A percentile compares a stretch with the other conserved stretches of the same genome.
phyloP scores from a whole-genome alignment of 2,888 invertebrate species.

The Cordylochernes scorpioides region DNA sequence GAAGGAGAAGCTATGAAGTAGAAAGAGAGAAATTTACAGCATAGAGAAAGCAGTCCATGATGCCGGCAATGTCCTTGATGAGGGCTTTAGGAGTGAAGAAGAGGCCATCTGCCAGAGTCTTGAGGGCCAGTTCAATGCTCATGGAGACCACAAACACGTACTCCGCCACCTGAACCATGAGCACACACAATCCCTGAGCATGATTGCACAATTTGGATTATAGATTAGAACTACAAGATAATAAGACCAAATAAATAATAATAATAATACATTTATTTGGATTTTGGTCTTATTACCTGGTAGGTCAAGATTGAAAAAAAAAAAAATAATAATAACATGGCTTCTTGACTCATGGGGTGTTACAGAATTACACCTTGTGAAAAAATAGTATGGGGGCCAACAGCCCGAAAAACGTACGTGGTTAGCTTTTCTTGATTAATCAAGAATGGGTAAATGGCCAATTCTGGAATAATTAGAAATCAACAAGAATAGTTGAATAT shows the following conservation, averaged over 20 bases:
- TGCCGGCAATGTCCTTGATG: constrained; percentile 85
- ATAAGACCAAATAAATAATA: background rate
- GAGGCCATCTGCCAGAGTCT: constrained; percentile 85
- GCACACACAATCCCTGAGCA: too few species aligned
- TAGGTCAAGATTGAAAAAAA: background rate
- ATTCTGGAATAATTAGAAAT: too few species aligned
- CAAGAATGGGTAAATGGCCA: too few species aligned
- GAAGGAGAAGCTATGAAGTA: background rate
- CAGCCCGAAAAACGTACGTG: too few species aligned
- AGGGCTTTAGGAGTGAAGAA: constrained; percentile 98
- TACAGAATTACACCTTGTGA: too few species aligned
- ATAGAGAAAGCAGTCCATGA: constrained; percentile 89
- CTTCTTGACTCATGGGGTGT: background rate
- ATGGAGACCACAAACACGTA: constrained; percentile 93
- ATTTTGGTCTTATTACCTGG: background rate
- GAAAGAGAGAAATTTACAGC: constrained; percentile 35
- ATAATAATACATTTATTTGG: background rate
- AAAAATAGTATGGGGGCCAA: too few species aligned
- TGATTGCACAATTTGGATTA: too few species aligned
- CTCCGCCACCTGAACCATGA: constrained; percentile 43
- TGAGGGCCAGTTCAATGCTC: constrained; percentile 81
- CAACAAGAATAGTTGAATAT: too few species aligned
- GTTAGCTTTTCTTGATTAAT: too few species aligned
- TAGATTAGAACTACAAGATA: too few species aligned
- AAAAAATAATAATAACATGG: background rate